Evolutionary conservation across 2,797 vertebrate genomes (phyloP).

Genomic region (Chelonia mydas): DNA sequence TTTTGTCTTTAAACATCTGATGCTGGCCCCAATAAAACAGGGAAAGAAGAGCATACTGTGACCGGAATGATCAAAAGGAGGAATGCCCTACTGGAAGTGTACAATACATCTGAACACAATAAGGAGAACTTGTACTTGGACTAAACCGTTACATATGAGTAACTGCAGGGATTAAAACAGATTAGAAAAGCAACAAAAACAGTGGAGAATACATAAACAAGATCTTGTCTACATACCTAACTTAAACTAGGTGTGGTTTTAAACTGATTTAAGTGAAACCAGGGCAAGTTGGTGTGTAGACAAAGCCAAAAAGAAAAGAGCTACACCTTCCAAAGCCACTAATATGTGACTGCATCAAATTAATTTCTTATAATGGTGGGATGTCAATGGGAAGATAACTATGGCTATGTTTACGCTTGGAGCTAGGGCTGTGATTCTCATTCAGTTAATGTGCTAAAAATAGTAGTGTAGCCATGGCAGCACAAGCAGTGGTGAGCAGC

Average conservation of each 20-base stretch:
- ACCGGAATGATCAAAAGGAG: neutral
- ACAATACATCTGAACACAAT: neutral
- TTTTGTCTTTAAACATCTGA: neutral
- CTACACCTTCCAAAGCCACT: neutral
- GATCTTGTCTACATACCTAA: neutral
- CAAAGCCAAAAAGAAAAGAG: neutral
- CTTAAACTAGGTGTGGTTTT: neutral
- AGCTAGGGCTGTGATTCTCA: neutral
- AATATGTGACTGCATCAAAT: neutral
- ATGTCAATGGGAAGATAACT: neutral
- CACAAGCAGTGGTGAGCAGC: neutral
- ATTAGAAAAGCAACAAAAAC: constrained; percentile 27
- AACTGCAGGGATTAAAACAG: neutral
- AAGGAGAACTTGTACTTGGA: constrained; percentile 9
- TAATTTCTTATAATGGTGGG: neutral
- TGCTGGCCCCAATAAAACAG: neutral
- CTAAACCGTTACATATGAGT: neutral
- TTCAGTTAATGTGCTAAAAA: neutral
- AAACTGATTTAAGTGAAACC: constrained; percentile 19
- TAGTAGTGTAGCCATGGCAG: neutral
- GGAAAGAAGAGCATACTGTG: neutral
- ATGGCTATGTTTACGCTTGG: neutral
- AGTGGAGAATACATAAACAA: neutral
- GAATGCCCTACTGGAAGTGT: neutral
- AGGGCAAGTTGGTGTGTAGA: neutral